Evolutionary conservation across 2,113 vertebrate species (phyloP), one percentile per base, ranked within the genome.

Genomic region (Oreotrochilus melanogaster): DNA sequence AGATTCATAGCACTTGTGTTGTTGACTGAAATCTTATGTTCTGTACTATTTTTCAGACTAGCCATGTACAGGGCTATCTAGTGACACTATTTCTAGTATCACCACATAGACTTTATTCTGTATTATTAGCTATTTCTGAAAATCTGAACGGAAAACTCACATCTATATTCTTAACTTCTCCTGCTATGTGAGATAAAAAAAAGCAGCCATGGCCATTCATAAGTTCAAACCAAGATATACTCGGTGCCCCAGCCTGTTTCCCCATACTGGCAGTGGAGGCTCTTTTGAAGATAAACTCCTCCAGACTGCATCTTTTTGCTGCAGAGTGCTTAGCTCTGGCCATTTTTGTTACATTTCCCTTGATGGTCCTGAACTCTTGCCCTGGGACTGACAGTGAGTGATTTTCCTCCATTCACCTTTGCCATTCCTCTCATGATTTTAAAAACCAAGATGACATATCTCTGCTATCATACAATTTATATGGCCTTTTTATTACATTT

Each of bases 111-210:
- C 7, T 35, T 33, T 72, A 17, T 73, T 76, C 27, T 5, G 4
- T 48, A 17, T 25, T 30, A 27, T 48, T 92, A 62, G 3, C 5
- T 37, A 4, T 83, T 93, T 69, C 18, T 76, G 48, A 69, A 23
- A 23, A 27, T 22, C 11, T 10, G n/a, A 30, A 57, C 13, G 0
- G 2, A 79, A 75, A 56, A 1, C 3, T 39, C 2, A 11, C 4
- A 21, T 76, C 19, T 33, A 6, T 64, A 31, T 60, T 72, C 70
- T 45, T 66, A 21, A 66, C 4, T 39, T 24, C 37, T 39, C 5
- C 25, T 24, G 1, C 19, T 69, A 65, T 19, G 18, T 33, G 25
- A 75, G 22, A 67, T 9, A 67, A 62, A 48, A 62, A 33, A 60
- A 23, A 23, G 12, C 5, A 33, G 9, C 45, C 65, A 30, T 22